Base-by-base conservation (phyloP, 2,113 vertebrate genomes). In the Gambusia affinis region DNA sequence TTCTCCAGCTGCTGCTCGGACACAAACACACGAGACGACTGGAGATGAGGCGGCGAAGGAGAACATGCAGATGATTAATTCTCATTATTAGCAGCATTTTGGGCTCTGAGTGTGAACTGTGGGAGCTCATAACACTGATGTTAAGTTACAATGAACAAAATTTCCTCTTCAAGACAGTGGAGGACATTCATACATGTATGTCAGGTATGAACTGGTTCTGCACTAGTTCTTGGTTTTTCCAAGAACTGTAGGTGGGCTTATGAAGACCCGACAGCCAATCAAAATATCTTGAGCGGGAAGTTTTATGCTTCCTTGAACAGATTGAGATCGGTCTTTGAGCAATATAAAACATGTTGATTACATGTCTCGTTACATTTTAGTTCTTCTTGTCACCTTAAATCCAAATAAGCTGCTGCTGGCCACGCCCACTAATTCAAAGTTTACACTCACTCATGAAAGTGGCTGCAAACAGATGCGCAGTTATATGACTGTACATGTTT, bases 1-100 rank as follows among this genome's bases (percentile, higher is more conserved):
- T 63, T 93, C n/a, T 96, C 92, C 81, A 98, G 81, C 70, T 96
- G 95, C 97, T 98, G 79, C 90, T 68, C 78, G 54, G 75, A 85
- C 19, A 79, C 35, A 85, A 4, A 64, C 22, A 72, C 30, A 60
- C 6, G 12, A 29, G 2, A 69, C 17, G 17, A 47, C 44, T 47
- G 44, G 44, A 47, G 15, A 15, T 47, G 44, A 47, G 4, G n/a
- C 44, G 24, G 64, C 12, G 22, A 3, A 31, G 29, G 3, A 67
- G 42, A 76, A 17, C 75, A 39, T n/a, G 22, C 22, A 42, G 54
- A n/a, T 65, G 35, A 76, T 68, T 68, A 79, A 80, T 75, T 31
- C 27, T 61, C 65, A 76, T 79, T 78, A 80, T 67, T 57, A 44
- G 28, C 1, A 1, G 39, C n/a, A 24, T 72, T 66, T 73, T 12